Evolutionary conservation across 2,888 invertebrate species (phyloP), one percentile per base, ranked within the genome.

Genomic region (Palloptera scutellata): DNA sequence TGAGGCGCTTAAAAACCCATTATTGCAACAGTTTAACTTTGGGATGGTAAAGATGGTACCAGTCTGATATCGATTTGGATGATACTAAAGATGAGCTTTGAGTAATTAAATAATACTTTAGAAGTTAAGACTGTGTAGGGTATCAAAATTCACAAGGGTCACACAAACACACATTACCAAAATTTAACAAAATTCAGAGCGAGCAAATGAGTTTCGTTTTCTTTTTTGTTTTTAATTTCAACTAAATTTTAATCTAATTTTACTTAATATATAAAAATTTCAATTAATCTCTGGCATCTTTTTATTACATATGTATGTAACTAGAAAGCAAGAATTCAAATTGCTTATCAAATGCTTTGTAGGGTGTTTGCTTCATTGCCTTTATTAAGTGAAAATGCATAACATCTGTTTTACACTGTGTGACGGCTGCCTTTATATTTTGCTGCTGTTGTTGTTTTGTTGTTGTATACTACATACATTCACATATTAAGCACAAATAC

Each of bases 1-100:
- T 0, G 90, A 76, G 95, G 95, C 17, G 92, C 92, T 0, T 88
- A 90, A 76, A 88, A 97, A 81, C 97, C 97, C 10, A 86, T 87
- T 72, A 89, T 96, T 53, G 79, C 85, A 10, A 85, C 86, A 54
- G 88, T 89, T 0, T 91, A 91, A 30, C 87, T 94, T 0, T 98
- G 98, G 98, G 97, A 98, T 83, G 98, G 98, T 17, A 92, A 96
- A 81, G 97, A 98, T 82, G 97, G 94, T 0, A 97, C 87, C 89
- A 97, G 64, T 95, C 95, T 42, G 97, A 97, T 83, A 87, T 96
- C 20, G 93, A 92, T 74, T 87, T 96, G 54, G 92, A 93, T 78
- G 92, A 93, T 75, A 48, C 68, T 43, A 82, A 81, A 67, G 83
- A 82, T 66, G 83, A 83, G 71, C 79, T 83, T 61, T 83, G 81